Evolutionary conservation across 2,888 invertebrate species (phyloP).

Genomic region (Beris chalybata): DNA sequence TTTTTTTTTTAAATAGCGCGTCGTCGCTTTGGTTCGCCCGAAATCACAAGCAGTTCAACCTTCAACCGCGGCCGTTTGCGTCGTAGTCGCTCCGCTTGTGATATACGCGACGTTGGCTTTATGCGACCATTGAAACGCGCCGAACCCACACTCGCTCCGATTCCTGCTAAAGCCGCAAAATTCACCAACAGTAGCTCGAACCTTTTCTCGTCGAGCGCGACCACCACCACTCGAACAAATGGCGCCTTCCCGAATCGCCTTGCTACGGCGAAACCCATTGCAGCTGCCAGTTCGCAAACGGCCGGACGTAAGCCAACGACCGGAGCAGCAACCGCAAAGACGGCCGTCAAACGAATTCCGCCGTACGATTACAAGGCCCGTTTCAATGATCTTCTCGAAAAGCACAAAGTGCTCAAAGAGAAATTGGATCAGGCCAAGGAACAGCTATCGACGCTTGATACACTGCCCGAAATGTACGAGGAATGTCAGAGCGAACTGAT

Average conservation of each 20-base stretch:
- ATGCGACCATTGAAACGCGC: conserved; percentile 43
- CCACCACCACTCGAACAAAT: background rate
- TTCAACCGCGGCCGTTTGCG: conserved; percentile 38
- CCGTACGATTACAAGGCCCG: conserved; percentile 70
- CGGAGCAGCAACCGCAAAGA: conserved; percentile 42
- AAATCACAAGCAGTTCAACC: conserved; percentile 36
- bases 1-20: background rate
- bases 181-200: conserved; percentile 15
- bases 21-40: conserved; percentile 49
- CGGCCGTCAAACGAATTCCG: conserved; percentile 61
- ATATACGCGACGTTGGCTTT: conserved; percentile 41
- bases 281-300: background rate
- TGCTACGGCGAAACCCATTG: background rate
- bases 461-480: conserved; percentile 60
- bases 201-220: background rate
- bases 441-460: conserved; percentile 57
- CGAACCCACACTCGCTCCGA: conserved; percentile 48
- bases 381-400: conserved; percentile 63
- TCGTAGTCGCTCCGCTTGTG: conserved; percentile 46
- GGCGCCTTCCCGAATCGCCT: background rate
- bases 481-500: conserved; percentile 51
- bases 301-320: background rate
- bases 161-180: conserved; percentile 48
- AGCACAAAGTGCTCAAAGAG: conserved; percentile 61
- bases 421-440: conserved; percentile 60